Evolutionary conservation across 2,888 invertebrate species (phyloP).

Genomic region (Listrodromus nycthemerus): DNA sequence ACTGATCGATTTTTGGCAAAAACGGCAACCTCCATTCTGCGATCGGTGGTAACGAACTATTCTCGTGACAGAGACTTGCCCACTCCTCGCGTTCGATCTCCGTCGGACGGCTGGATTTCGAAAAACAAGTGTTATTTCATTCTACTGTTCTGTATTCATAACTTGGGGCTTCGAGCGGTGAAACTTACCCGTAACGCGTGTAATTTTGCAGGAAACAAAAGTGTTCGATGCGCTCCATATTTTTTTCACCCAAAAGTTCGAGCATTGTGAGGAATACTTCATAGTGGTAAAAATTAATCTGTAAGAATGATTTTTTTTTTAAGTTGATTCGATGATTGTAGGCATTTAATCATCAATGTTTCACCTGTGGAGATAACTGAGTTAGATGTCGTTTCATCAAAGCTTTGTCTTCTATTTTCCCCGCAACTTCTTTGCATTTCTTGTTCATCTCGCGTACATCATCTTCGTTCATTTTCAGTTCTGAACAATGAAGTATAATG

Average conservation of each 20-base stretch:
- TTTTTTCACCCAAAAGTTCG: conserved; percentile 78
- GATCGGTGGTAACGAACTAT: conserved; percentile 84
- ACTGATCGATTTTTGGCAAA: conserved; percentile 82
- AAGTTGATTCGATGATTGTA: conserved; percentile 24
- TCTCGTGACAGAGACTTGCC: conserved; percentile 83
- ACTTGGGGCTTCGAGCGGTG: neutral
- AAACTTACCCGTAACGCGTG: conserved; percentile 69
- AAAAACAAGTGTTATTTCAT: neutral
- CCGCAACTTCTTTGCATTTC: conserved; percentile 80
- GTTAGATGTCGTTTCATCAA: conserved; percentile 74
- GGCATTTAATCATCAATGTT: neutral
- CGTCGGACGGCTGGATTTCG: conserved; percentile 80
- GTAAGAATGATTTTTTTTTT: conserved; percentile 59
- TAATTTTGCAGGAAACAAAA: conserved; percentile 79
- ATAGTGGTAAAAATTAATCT: conserved; percentile 86
- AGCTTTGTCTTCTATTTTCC: conserved; percentile 78
- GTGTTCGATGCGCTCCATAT: conserved; percentile 74
- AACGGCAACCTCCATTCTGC: conserved; percentile 85
- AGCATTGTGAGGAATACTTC: conserved; percentile 85
- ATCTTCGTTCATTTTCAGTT: conserved; percentile 74
- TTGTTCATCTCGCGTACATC: conserved; percentile 77
- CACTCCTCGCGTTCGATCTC: conserved; percentile 85
- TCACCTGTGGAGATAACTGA: conserved; percentile 61
- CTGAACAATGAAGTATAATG: conserved; percentile 63
- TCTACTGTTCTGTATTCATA: neutral